phyloP scores from a whole-genome alignment of 2,797 vertebrate genomes.

The Octomys mimax region DNA sequence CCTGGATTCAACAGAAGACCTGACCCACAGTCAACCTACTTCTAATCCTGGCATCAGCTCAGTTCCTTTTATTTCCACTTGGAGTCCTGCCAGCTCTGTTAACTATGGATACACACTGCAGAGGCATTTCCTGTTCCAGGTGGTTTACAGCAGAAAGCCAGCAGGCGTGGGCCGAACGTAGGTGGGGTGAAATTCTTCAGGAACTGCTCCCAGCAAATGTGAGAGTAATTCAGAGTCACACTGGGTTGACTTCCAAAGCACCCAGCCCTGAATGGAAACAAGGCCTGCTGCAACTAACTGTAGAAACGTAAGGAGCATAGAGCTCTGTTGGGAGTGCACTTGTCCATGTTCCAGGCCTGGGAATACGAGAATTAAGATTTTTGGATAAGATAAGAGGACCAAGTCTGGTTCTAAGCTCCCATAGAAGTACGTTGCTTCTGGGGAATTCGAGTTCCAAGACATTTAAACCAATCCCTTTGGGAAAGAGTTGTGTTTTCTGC shows the following conservation, averaged over 20 bases:
- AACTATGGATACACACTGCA: slow-evolving; percentile 84
- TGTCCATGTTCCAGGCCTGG: not conserved
- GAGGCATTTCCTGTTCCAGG: slow-evolving; percentile 89
- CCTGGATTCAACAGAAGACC: slow-evolving; percentile 69
- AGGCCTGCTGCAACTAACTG: slow-evolving; percentile 66
- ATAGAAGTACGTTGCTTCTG: not conserved
- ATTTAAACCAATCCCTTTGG: not conserved
- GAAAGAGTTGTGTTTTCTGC: not conserved
- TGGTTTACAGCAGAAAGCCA: slow-evolving; percentile 84
- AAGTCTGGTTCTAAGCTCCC: not conserved
- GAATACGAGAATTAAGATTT: not conserved
- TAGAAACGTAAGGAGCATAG: slow-evolving; percentile 63
- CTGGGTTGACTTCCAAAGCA: slow-evolving; percentile 81
- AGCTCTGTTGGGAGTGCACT: slow-evolving; percentile 57
- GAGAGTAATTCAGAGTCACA: slow-evolving; percentile 80
- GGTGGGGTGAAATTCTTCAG: slow-evolving; percentile 88
- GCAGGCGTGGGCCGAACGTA: slow-evolving; percentile 86
- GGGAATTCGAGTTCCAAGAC: not conserved
- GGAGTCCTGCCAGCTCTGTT: slow-evolving; percentile 81
- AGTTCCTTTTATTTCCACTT: slow-evolving; percentile 84
- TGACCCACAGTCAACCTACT: slow-evolving; percentile 82
- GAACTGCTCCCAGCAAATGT: slow-evolving; percentile 84
- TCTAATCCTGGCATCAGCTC: slow-evolving; percentile 80
- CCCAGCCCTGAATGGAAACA: slow-evolving; percentile 79
- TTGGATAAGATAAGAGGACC: not conserved